These are phyloP conservation scores for Oscheius sp. DNA, from an alignment of 2,888 invertebrate species.

Conservation along the genomic window DNA sequence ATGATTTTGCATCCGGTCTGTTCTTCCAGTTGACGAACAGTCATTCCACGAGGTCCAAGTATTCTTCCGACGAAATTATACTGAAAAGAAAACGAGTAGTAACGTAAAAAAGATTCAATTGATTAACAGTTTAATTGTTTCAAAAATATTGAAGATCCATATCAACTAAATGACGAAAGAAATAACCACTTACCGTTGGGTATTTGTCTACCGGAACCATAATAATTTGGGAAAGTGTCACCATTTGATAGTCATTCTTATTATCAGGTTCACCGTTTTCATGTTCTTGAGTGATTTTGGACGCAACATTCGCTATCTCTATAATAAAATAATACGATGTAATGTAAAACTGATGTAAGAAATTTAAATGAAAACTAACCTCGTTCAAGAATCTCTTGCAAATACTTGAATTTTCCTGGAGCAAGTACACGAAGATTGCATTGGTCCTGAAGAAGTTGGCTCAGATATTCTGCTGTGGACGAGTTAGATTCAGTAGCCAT, in stretches of 20 bases:
- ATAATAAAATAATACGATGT: background rate
- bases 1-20: conserved; percentile 99
- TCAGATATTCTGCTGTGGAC: no score
- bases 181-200: no score
- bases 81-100: conserved; percentile 77
- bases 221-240: conserved; percentile 95
- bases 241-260: conserved; percentile 72
- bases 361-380: no score
- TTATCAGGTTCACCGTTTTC: background rate
- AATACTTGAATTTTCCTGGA: conserved; percentile 17
- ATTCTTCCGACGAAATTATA: conserved; percentile 99
- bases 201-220: conserved; percentile 99
- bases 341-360: background rate
- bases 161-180: no score
- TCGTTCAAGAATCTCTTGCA: conserved; percentile 12
- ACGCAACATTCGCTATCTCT: conserved; percentile 8
- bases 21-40: conserved; percentile 98
- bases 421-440: background rate
- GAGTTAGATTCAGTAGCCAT: no score
- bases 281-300: background rate
- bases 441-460: conserved; percentile 8
- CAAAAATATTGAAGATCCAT: no score
- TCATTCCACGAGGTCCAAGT: conserved; percentile 98
- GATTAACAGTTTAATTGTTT: no score
- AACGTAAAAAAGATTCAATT: background rate